These are phyloP conservation scores for Zeus faber DNA, from an alignment of 2,113 vertebrate genomes.

Conservation along the genomic window DNA sequence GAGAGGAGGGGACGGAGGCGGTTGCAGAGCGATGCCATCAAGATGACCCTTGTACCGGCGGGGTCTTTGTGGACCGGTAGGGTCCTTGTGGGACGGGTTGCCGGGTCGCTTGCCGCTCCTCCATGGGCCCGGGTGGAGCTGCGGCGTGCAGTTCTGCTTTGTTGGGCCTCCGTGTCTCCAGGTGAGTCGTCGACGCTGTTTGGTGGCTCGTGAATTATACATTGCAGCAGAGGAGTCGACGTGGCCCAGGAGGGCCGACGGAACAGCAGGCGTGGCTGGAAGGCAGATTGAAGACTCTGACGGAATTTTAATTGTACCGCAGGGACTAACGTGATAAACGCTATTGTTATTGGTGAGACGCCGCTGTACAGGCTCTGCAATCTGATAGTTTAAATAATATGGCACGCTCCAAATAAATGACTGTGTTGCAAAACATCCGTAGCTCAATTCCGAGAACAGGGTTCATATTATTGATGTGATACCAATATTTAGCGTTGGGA, in stretches of 20 bases:
- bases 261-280: constrained; percentile 75
- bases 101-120: too few species aligned
- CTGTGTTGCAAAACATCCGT: constrained; percentile 19
- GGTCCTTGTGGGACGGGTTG: constrained; percentile 30
- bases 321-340: constrained; percentile 65
- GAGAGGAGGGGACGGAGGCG: constrained; percentile 56
- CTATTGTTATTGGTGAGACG: constrained; percentile 74
- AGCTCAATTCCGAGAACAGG: constrained; percentile 15
- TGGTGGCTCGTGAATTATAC: constrained; percentile 76
- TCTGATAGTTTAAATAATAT: background rate
- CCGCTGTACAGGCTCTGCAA: constrained; percentile 54
- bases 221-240: constrained; percentile 72
- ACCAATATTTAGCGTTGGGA: constrained; percentile 33
- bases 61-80: constrained; percentile 39
- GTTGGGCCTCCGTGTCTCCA: constrained; percentile 62
- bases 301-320: constrained; percentile 77
- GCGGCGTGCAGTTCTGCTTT: constrained; percentile 43
- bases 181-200: constrained; percentile 66
- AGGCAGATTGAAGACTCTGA: constrained; percentile 73
- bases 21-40: constrained; percentile 10
- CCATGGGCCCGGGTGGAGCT: background rate
- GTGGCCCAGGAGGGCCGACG: constrained; percentile 61
- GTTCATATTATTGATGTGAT: constrained; percentile 10
- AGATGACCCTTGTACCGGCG: constrained; percentile 40
- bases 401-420: constrained; percentile 44